A percentile compares a stretch with the other conserved stretches of the same genome.
These are phyloP conservation scores for Linnaemya tessellans DNA, from an alignment of 2,888 invertebrate genomes.

Conservation along the genomic window DNA sequence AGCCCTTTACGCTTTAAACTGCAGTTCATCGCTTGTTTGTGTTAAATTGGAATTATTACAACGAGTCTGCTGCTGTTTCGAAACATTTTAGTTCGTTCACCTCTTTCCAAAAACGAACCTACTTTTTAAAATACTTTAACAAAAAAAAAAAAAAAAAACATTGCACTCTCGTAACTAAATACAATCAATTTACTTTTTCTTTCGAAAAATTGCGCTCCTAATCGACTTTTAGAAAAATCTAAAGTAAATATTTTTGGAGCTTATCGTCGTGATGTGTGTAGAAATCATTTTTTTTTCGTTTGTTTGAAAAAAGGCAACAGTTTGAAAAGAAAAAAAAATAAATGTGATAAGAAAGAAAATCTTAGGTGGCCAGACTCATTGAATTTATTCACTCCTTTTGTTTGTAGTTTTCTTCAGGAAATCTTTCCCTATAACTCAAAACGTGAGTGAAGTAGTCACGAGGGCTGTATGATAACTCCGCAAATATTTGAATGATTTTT, in stretches of 20 bases:
- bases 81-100: slow-evolving; percentile 45
- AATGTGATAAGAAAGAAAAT: slow-evolving; percentile 2
- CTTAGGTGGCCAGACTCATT: neutral
- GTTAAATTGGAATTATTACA: neutral
- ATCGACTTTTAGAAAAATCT: slow-evolving; percentile 27
- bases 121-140: slow-evolving; percentile 6
- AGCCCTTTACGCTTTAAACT: too few species aligned
- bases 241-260: slow-evolving; percentile 53
- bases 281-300: slow-evolving; percentile 29
- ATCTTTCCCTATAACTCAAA: too few species aligned
- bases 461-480: too few species aligned
- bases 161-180: slow-evolving; percentile 16
- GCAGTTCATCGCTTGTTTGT: neutral
- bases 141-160: neutral
- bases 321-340: neutral
- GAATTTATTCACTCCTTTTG: too few species aligned
- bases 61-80: neutral
- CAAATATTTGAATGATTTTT: too few species aligned
- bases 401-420: neutral
- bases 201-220: slow-evolving; percentile 44
- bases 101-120: slow-evolving; percentile 42
- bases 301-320: slow-evolving; percentile 11
- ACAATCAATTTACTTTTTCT: slow-evolving; percentile 10
- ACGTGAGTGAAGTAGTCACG: too few species aligned
- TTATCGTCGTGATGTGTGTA: slow-evolving; percentile 54